Conservation (phyloP, 1,140 invertebrate genomes). For the Bombus breviceps region DNA sequence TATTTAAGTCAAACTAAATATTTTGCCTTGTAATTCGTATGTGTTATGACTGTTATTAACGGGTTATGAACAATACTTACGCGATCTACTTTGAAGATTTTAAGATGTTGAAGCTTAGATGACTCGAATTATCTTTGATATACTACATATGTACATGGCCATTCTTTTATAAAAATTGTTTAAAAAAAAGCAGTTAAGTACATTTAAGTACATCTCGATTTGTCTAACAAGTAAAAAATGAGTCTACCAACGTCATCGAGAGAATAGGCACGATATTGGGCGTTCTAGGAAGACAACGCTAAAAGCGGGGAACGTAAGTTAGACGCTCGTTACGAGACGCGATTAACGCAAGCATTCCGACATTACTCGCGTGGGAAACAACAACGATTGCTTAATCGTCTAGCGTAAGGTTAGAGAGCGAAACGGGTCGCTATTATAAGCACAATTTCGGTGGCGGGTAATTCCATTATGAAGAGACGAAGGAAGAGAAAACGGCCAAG, state of each 20-base stretch:
- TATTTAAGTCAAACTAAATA: no score
- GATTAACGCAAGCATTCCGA: slow-evolving; percentile 35
- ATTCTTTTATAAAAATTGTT: no score
- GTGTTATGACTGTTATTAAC: no score
- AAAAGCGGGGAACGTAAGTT: not conserved
- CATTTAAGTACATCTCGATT: not conserved
- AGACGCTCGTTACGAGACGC: slow-evolving; percentile 21
- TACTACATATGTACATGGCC: no score
- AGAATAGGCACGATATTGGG: not conserved
- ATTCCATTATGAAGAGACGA: slow-evolving; percentile 45
- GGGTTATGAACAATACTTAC: no score
- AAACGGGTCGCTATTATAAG: slow-evolving; percentile 17
- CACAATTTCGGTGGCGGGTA: slow-evolving; percentile 12
- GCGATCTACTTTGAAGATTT: not conserved
- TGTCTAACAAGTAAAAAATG: not conserved
- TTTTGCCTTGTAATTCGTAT: no score
- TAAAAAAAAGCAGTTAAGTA: not conserved
- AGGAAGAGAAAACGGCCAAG: slow-evolving; percentile 20
- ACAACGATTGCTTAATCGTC: slow-evolving; percentile 24
- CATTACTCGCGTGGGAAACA: slow-evolving; percentile 2
- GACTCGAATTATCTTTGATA: not conserved
- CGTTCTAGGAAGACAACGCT: not conserved
- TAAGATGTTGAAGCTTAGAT: not conserved
- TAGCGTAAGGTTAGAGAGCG: not conserved
- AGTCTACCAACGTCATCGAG: not conserved